Base-by-base conservation (phyloP, 2,113 vertebrate genomes). In the Hipposideros armiger region DNA sequence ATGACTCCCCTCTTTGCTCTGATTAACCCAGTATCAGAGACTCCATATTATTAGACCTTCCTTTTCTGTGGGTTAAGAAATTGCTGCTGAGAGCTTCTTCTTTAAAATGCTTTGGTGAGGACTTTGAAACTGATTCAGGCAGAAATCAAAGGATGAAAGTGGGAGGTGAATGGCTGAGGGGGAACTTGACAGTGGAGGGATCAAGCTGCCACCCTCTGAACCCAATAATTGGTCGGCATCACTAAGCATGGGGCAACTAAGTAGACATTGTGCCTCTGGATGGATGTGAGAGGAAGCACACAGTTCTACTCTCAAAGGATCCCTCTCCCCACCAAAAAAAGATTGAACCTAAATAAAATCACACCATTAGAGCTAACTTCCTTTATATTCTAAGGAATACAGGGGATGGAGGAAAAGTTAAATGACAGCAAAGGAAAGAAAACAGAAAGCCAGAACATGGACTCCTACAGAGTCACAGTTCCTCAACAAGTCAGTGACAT, bases 91-190 rank as follows among this genome's bases (percentile, higher is more conserved):
- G 45, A 81, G 36, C 17, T 40, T 95, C 62, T 90, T 20, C 28
- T 84, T 92, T 81, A 80, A 76, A 93, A 70, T 74, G 4, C 22
- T 87, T 93, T 74, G 50, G 16, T 77, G 60, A 92, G 32, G n/a
- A 81, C 90, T 67, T 91, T 81, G 54, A 90, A 89, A 83, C 54
- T 30, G 50, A 80, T 54, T 58, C 70, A 67, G 60, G 72, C 66
- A 88, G 81, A 95, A 88, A 82, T 82, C 67, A 91, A 86, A 91
- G 20, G 19, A 81, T 74, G 50, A 26, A 83, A 54, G 54, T 26
- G 84, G 81, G 67, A 78, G n/a, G n/a, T 17, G 9, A 77, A 73
- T 19, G 54, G 28, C 32, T 32, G 67, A 45, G 62, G 16, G 30
- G 1, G 5, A 94, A 77, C 45, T 67, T 82, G 73, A 90, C 28